phyloP scores from a whole-genome alignment of 2,797 vertebrate species.

The Neosilurus mollespiculum region DNA sequence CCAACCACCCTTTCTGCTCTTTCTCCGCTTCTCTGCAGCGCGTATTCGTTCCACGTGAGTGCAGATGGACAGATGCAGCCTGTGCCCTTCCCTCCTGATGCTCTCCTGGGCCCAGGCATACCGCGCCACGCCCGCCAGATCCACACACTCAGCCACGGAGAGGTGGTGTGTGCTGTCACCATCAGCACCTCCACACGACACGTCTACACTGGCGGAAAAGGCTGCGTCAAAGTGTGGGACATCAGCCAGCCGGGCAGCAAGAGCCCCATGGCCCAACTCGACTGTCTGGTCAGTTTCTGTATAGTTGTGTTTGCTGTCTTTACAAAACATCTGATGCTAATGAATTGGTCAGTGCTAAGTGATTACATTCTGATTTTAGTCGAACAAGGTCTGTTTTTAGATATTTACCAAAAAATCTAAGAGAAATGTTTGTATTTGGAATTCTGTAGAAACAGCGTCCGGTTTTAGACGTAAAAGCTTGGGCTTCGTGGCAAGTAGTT shows the following conservation, averaged over 20 bases:
- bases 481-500: too few species aligned
- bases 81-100: conserved; percentile 80
- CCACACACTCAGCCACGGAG: conserved; percentile 81
- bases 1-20: neutral
- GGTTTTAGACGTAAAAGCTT: too few species aligned
- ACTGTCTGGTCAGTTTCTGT: conserved; percentile 84
- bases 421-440: neutral
- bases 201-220: conserved; percentile 95
- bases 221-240: conserved; percentile 98
- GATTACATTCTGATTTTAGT: neutral
- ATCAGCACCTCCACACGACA: conserved; percentile 95
- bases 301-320: neutral
- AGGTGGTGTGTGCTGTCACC: conserved; percentile 89
- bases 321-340: neutral
- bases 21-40: conserved; percentile 59
- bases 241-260: conserved; percentile 96
- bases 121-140: conserved; percentile 81
- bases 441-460: too few species aligned
- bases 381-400: neutral
- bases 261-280: conserved; percentile 93
- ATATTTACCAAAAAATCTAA: neutral
- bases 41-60: conserved; percentile 82
- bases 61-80: conserved; percentile 84
- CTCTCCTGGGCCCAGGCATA: conserved; percentile 80
- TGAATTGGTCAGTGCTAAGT: neutral